phyloP scores from a whole-genome alignment of 2,888 invertebrate genomes.

The Drosophila tanythrix region DNA sequence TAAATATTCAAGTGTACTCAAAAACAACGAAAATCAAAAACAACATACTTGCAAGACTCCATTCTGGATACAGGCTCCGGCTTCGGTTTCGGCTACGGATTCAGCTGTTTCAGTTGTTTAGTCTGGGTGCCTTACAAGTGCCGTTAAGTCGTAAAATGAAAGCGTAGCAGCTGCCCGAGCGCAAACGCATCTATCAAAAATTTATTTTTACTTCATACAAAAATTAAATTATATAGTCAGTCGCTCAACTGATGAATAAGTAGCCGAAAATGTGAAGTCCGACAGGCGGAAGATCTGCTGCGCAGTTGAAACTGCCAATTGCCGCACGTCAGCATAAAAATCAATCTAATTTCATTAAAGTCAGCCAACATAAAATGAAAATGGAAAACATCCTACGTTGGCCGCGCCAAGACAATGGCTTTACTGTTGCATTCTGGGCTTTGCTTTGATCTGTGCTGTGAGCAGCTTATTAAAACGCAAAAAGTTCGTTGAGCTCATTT shows the following conservation, averaged over 20 bases:
- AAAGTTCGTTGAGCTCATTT: not conserved
- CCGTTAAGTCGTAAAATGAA: constrained; percentile 49
- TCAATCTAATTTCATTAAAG: constrained; percentile 78
- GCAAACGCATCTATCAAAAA: constrained; percentile 72
- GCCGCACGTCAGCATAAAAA: constrained; percentile 71
- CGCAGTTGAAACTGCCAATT: constrained; percentile 9
- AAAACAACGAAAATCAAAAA: not conserved
- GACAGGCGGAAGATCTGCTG: not conserved
- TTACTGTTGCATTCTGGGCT: constrained; percentile 1
- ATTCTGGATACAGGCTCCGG: not conserved
- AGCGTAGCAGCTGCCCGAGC: constrained; percentile 37
- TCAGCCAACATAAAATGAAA: constrained; percentile 65
- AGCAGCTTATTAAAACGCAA: constrained; percentile 44
- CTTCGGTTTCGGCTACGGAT: not conserved
- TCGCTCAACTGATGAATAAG: constrained; percentile 77
- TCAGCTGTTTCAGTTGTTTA: not conserved
- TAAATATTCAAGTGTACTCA: constrained; percentile 39
- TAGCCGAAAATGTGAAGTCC: constrained; percentile 69
- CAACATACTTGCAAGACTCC: not conserved
- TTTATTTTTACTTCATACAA: constrained; percentile 74
- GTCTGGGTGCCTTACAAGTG: constrained; percentile 36
- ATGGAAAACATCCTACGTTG: constrained; percentile 4
- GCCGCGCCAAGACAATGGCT: constrained; percentile 38
- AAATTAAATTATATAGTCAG: constrained; percentile 79
- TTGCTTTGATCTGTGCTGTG: constrained; percentile 25